Conservation (phyloP, 2,113 vertebrate species). For the Pygoscelis adeliae region DNA sequence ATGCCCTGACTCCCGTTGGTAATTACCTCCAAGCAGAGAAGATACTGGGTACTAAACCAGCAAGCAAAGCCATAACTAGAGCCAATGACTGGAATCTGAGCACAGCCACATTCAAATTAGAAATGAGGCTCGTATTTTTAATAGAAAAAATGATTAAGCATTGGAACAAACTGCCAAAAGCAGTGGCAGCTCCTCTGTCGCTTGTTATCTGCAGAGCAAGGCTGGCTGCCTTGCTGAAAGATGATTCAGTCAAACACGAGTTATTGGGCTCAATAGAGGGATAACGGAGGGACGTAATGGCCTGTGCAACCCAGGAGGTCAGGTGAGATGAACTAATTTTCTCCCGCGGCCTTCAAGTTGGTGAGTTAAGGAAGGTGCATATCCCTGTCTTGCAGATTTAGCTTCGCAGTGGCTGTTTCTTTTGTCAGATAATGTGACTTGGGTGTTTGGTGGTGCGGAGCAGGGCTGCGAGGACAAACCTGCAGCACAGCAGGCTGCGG, state of each 20-base stretch:
- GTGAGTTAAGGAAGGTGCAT: conserved; percentile 19
- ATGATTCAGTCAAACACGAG: conserved; percentile 29
- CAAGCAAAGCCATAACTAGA: conserved; percentile 33
- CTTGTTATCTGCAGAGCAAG: conserved; percentile 55
- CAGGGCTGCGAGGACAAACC: not conserved
- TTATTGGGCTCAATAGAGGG: conserved; percentile 44
- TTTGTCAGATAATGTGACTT: rapidly evolving
- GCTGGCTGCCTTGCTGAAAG: conserved; percentile 48
- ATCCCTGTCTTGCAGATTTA: not conserved
- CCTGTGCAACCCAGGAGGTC: conserved; percentile 46
- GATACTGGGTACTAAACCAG: conserved; percentile 18
- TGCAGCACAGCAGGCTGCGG: not conserved
- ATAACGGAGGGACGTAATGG: conserved; percentile 17
- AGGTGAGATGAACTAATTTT: conserved; percentile 58
- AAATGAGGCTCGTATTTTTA: conserved; percentile 59
- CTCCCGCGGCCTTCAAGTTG: not conserved
- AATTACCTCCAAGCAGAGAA: conserved; percentile 10
- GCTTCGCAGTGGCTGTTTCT: rapidly evolving
- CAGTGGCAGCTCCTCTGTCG: not conserved
- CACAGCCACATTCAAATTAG: conserved; percentile 34
- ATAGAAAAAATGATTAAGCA: conserved; percentile 67
- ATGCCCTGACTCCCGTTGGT: conserved; percentile 5
- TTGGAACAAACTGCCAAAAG: conserved; percentile 45
- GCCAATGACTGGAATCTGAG: conserved; percentile 34
- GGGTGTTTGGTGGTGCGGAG: not conserved